Base-by-base conservation (phyloP, 1,140 invertebrate genomes). In the Bradysia coprophila region DNA sequence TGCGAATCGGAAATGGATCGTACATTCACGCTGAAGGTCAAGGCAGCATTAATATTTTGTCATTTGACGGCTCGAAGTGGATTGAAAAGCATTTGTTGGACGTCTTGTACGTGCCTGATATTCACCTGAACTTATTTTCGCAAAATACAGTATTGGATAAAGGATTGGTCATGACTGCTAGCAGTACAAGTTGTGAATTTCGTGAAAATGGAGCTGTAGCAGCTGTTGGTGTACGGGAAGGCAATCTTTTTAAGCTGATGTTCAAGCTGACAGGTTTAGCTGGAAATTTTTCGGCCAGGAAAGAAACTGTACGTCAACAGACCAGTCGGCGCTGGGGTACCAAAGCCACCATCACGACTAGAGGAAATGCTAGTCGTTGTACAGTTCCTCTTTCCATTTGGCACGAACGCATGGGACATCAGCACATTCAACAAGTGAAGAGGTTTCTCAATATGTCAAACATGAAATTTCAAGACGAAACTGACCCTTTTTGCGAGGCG, bases 391-490 rank as follows among this genome's bases (percentile, higher is more conserved):
- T 63, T 34, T 40, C 52, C 24, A 43, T 52, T 31, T 64, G 61
- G 57, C 57, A 63, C 45, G 36, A 58, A 50, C 50, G 48, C 31
- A 38, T 65, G 20, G 57, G 52, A 4, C 60, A 65, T 49, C 55
- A 64, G 44, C 65, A 62, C 46, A 49, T 54, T 5, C 24, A 44
- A 21, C 52, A 60, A n/a, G 54, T 64, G 10, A 59, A 48, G 47
- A 40, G 49, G n/a, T 41, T 54, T 18, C 42, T 63, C 13, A 38
- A 44, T 31, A 49, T 48, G 41, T 46, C 51, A 18, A 51, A 54
- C 6, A 51, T 57, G 42, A n/a, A 50, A n/a, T 32, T 63, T 58
- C 47, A 8, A 5, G 15, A 36, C 18, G 6, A 8, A 15, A 15
- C 11, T n/a, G 15, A 9, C 6, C 6, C 6, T 36, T 9, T 9